Percentiles rank a stretch among this genome's conserved stretches.
These are phyloP conservation scores for Eurytoma adleriae DNA, from an alignment of 2,888 invertebrate species.

Conservation along the genomic window DNA sequence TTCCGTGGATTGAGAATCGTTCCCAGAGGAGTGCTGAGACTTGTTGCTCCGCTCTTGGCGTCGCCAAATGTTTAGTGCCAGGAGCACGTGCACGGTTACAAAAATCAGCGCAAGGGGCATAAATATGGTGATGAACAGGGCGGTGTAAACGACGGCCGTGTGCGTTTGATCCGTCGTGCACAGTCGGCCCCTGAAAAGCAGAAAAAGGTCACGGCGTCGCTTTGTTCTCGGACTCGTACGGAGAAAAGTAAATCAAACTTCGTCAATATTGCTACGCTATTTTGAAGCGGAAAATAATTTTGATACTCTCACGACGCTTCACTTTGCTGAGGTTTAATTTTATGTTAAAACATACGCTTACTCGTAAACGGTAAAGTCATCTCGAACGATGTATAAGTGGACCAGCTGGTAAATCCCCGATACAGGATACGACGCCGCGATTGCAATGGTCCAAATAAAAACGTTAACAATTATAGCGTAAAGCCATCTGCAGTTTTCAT, in stretches of 20 bases:
- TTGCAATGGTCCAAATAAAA: slow-evolving; percentile 62
- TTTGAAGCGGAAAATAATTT: too few species aligned
- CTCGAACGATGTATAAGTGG: slow-evolving; percentile 60
- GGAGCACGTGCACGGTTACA: slow-evolving; percentile 62
- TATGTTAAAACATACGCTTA: slow-evolving; percentile 34
- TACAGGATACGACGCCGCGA: slow-evolving; percentile 64
- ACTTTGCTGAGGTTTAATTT: too few species aligned
- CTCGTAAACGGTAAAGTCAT: slow-evolving; percentile 60
- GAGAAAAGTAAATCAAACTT: too few species aligned
- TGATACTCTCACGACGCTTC: too few species aligned
- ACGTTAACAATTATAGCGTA: slow-evolving; percentile 59
- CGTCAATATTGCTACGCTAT: too few species aligned
- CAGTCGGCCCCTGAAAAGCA: slow-evolving; percentile 34
- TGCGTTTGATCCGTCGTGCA: slow-evolving; percentile 54
- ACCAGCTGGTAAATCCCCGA: slow-evolving; percentile 61
- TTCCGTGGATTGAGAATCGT: slow-evolving; percentile 60
- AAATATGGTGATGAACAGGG: slow-evolving; percentile 64
- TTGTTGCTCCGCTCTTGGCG: slow-evolving; percentile 59
- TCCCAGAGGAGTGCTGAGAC: slow-evolving; percentile 55
- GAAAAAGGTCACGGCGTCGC: not conserved
- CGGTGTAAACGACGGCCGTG: slow-evolving; percentile 60
- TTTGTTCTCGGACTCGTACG: not conserved
- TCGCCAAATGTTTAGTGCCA: slow-evolving; percentile 63
- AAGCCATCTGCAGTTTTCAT: slow-evolving; percentile 60
- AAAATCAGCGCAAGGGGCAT: slow-evolving; percentile 64